phyloP scores from a whole-genome alignment of 2,888 invertebrate species.

The Tipula helvola region DNA sequence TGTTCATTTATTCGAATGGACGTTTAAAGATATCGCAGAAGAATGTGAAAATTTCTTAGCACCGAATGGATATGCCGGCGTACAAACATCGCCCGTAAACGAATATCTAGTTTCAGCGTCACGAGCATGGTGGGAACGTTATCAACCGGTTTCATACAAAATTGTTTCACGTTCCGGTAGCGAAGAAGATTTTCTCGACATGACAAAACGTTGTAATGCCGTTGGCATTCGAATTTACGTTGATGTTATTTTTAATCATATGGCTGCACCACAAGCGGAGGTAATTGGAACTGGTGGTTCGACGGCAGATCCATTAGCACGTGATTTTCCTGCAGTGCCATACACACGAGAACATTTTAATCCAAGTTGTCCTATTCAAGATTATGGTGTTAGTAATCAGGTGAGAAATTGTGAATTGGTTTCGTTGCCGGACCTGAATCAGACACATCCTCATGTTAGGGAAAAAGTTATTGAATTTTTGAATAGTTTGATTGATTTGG shows the following conservation, averaged over 20 bases:
- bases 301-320: constrained; percentile 36
- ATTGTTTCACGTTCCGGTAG: constrained; percentile 61
- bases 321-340: constrained; percentile 43
- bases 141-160: constrained; percentile 67
- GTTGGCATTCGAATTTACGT: constrained; percentile 65
- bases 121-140: constrained; percentile 33
- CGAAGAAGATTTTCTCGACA: constrained; percentile 47
- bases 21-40: too few species aligned
- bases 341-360: constrained; percentile 45
- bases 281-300: constrained; percentile 23
- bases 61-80: too few species aligned
- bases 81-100: too few species aligned
- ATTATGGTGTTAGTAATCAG: constrained; percentile 40
- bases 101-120: background rate
- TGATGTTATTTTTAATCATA: constrained; percentile 65
- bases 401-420: constrained; percentile 31
- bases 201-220: constrained; percentile 64
- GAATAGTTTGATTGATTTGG: constrained; percentile 38
- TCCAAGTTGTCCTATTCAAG: constrained; percentile 33
- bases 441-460: constrained; percentile 37
- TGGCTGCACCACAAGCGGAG: constrained; percentile 42
- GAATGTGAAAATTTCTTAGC: too few species aligned
- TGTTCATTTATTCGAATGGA: too few species aligned
- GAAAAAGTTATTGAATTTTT: constrained; percentile 37
- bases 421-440: constrained; percentile 38